phyloP scores from a whole-genome alignment of 2,113 vertebrate genomes.

The Neodon shergylaensis region DNA sequence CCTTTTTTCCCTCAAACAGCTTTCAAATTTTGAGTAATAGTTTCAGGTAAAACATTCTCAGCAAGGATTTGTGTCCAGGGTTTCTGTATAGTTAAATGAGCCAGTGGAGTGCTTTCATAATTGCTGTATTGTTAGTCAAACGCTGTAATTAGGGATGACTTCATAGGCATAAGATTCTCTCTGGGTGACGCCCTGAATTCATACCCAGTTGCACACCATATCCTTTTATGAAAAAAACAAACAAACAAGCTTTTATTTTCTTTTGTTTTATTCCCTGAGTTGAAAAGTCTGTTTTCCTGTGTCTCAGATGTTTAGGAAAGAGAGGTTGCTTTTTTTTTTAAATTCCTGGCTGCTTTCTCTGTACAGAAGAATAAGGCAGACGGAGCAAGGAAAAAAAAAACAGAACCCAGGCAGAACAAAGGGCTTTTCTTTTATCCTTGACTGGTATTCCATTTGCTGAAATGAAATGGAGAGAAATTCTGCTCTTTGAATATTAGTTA shows the following conservation, averaged over 20 bases:
- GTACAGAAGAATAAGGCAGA: background rate
- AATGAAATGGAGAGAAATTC: conserved; percentile 44
- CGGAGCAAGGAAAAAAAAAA: background rate
- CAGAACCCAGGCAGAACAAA: conserved; percentile 49
- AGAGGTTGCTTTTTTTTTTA: background rate
- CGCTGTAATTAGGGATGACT: conserved; percentile 80
- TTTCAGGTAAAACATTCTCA: conserved; percentile 73
- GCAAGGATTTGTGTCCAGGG: conserved; percentile 60
- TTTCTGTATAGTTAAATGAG: conserved; percentile 67
- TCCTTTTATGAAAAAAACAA: conserved; percentile 75
- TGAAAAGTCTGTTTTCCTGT: conserved; percentile 69
- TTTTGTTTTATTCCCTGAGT: conserved; percentile 64
- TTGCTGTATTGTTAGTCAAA: conserved; percentile 77
- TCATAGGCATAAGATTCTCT: conserved; percentile 80
- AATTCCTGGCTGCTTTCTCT: background rate
- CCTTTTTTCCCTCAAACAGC: background rate
- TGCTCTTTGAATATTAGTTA: background rate
- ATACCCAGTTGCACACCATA: conserved; percentile 65
- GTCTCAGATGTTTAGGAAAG: conserved; percentile 52
- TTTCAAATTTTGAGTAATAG: conserved; percentile 71
- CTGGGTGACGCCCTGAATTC: conserved; percentile 80
- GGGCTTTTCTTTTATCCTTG: conserved; percentile 39
- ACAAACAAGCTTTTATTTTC: conserved; percentile 70
- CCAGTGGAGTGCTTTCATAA: conserved; percentile 75
- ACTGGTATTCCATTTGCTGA: conserved; percentile 56